phyloP scores from a whole-genome alignment of 2,797 vertebrate genomes.

The Cyprinella venusta region DNA sequence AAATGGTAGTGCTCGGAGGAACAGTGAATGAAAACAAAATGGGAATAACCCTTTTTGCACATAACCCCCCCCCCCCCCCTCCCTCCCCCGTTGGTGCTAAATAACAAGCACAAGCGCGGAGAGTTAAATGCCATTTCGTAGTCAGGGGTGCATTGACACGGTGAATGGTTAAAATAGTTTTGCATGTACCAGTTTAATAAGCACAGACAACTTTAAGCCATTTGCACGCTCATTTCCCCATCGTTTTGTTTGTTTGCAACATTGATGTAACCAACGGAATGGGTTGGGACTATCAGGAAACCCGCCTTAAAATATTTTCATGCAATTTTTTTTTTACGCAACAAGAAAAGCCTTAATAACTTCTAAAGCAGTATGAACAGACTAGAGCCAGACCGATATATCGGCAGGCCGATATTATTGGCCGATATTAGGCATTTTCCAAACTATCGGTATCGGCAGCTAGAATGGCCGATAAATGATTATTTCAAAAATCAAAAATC shows the following conservation, averaged over 20 bases:
- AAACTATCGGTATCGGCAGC: no score
- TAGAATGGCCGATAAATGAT: no score
- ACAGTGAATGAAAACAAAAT: conserved; percentile 72
- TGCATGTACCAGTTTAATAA: not conserved
- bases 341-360: no score
- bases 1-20: conserved; percentile 75
- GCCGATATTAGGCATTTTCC: no score
- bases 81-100: conserved; percentile 37
- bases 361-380: not conserved
- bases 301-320: not conserved
- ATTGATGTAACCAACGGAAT: not conserved
- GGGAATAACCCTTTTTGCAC: conserved; percentile 73
- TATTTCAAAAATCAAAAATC: no score
- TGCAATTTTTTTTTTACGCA: not conserved
- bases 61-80: conserved; percentile 29
- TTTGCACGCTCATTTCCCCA: not conserved
- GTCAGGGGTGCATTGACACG: not conserved
- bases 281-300: not conserved
- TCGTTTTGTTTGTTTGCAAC: not conserved
- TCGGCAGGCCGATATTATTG: no score
- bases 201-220: not conserved
- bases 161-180: not conserved
- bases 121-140: conserved; percentile 37
- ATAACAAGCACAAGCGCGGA: conserved; percentile 37
- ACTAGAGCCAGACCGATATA: no score